Percentiles rank a stretch among this genome's conserved stretches.
phyloP scores from a whole-genome alignment of 64 coral and sea anemone genomes.

The Trachythela sp. region DNA sequence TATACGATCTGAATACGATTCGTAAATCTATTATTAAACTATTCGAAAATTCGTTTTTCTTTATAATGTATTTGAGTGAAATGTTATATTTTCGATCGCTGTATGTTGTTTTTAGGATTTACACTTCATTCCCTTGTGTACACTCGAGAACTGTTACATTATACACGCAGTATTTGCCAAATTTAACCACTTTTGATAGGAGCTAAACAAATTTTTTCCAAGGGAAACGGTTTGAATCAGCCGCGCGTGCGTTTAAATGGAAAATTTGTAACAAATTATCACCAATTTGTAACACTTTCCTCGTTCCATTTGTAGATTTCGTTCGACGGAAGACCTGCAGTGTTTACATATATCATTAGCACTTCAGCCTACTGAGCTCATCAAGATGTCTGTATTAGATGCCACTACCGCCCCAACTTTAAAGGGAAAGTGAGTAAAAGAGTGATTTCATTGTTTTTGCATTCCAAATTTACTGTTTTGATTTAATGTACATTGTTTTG shows the following conservation, averaged over 20 bases:
- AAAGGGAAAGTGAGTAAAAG: conserved; percentile 13
- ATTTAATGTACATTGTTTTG: neutral
- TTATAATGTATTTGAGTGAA: neutral
- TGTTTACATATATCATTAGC: neutral
- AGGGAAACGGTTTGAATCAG: neutral
- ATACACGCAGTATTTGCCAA: neutral
- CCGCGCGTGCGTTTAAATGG: neutral
- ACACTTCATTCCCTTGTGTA: neutral
- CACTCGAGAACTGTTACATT: neutral
- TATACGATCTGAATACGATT: neutral
- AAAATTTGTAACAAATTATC: neutral
- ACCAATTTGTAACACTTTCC: neutral
- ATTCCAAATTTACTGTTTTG: neutral
- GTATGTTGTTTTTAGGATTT: neutral
- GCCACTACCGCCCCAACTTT: neutral
- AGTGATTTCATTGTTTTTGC: neutral
- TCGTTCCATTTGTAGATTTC: neutral
- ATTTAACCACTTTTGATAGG: neutral
- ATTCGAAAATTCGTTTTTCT: too few species aligned
- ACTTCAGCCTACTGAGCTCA: neutral
- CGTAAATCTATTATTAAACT: neutral
- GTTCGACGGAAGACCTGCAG: neutral
- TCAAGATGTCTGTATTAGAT: neutral
- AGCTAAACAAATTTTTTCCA: neutral
- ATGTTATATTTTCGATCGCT: neutral